A percentile compares a stretch with the other conserved stretches of the same genome.
Evolutionary conservation across 2,113 vertebrate species (phyloP).

Genomic region (human): DNA sequence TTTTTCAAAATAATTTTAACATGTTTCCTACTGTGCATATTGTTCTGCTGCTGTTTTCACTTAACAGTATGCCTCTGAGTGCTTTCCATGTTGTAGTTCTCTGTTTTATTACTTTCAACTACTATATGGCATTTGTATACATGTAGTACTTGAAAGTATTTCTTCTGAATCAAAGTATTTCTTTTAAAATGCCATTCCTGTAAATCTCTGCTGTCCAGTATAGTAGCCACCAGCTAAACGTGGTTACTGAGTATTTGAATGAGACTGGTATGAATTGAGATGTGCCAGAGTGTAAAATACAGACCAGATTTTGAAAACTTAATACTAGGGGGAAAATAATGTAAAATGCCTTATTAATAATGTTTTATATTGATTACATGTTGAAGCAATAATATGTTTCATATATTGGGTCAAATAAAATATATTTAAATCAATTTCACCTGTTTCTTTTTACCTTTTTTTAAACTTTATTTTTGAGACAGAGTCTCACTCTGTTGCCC

Average conservation of each 20-base stretch:
- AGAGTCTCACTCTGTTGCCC: too few relatives aligned
- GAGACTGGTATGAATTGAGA: not conserved
- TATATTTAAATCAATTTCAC: not conserved
- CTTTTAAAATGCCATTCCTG: not conserved
- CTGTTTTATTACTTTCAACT: not conserved
- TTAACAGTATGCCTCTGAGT: not conserved
- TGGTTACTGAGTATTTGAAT: not conserved
- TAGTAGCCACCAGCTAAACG: not conserved
- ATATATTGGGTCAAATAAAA: not conserved
- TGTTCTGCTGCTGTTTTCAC: not conserved
- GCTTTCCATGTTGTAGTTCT: not conserved
- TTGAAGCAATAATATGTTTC: not conserved
- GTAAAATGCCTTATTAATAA: not conserved
- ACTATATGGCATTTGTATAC: not conserved
- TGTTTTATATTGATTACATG: not conserved
- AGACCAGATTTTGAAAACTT: not conserved
- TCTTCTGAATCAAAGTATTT: not conserved
- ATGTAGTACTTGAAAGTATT: not conserved
- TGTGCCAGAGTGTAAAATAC: not conserved
- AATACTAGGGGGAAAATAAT: not conserved
- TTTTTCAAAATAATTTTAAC: constrained; percentile 22
- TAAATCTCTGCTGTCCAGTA: not conserved
- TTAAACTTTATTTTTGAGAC: too few relatives aligned
- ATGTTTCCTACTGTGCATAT: not conserved
- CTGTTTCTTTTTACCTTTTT: not conserved